Base-by-base conservation (phyloP, 1,140 invertebrate species). In the Drosophila paulistorum region DNA sequence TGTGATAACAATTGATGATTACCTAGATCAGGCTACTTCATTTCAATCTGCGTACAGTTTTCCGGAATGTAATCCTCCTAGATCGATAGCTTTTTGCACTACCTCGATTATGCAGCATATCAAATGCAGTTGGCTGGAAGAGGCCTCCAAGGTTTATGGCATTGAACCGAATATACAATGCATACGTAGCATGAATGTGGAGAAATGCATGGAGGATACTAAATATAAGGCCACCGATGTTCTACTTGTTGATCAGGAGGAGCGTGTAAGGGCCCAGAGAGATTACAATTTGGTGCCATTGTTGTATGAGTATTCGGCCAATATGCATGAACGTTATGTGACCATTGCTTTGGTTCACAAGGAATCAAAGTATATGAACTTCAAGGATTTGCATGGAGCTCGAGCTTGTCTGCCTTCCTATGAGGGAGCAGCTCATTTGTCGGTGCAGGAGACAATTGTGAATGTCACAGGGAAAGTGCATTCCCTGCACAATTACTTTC, bases 91-190 rank as follows among this genome's bases (percentile, higher is more conserved):
- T 0, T 92, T 95, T 48, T 96, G 95, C 75, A 95, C 95, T 0
- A 94, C 94, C 0, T 95, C 95, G 0, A 93, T 94, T 41, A 82
- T 95, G 1, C 95, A 95, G 68, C 93, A 94, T 37, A 93, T 94
- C 35, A 97, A 97, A 79, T 97, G 97, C 81, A 93, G 94, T 9
- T 96, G 95, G 95, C 81, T 97, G 75, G 93, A 94, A 72, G 94
- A 96, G 79, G 95, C 95, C 0, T 94, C 95, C 0, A 92, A 94
- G 3, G 95, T 95, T 1, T 95, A 96, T 78, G 95, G 96, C 1
- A 92, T 97, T 0, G 93, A 95, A 67, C 96, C 96, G 0, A 93
- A 94, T n/a, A 92, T 97, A 10, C 94, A 95, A 41, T 97, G 96
- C 74, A 81, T 94, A 0, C 92, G 94, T 61, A 93, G 93, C 39